Percentiles rank a stretch among this genome's conserved stretches.
phyloP scores from a whole-genome alignment of 92 coral and sea anemone genomes.

The Parazoanthus swiftii region DNA sequence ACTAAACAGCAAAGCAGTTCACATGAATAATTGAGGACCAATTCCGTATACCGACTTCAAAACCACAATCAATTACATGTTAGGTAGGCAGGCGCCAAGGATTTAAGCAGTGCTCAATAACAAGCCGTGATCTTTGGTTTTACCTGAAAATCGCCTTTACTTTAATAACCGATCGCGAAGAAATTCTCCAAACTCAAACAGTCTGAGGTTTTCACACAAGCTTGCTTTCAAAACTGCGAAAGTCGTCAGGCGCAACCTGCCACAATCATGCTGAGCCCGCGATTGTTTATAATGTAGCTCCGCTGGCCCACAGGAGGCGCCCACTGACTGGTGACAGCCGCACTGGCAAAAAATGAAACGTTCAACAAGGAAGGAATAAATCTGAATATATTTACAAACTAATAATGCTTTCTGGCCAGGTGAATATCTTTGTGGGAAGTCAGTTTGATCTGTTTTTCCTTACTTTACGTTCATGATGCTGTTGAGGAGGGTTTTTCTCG shows the following conservation, averaged over 20 bases:
- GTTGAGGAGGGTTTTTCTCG: constrained; percentile 25
- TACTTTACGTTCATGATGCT: constrained; percentile 62
- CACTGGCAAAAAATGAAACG: constrained; percentile 69
- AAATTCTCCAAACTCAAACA: neutral
- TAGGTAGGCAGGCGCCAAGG: neutral
- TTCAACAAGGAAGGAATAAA: constrained; percentile 56
- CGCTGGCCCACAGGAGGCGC: constrained; percentile 38
- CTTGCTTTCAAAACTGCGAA: neutral
- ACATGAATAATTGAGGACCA: constrained; percentile 11
- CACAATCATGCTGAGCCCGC: constrained; percentile 28
- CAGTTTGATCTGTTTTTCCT: constrained; percentile 55
- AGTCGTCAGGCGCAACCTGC: neutral
- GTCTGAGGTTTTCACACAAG: too few species aligned
- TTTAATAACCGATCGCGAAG: neutral
- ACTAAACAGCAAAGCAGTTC: neutral
- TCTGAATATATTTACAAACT: constrained; percentile 88
- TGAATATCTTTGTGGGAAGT: constrained; percentile 73
- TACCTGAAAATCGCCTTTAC: neutral
- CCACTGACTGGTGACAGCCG: constrained; percentile 32
- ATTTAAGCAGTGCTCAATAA: constrained; percentile 1
- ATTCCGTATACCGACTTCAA: neutral
- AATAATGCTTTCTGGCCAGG: constrained; percentile 92
- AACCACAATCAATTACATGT: constrained; percentile 21
- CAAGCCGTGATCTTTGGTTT: constrained; percentile 2
- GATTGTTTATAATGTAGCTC: neutral